Evolutionary conservation across 2,888 invertebrate species (phyloP), one percentile per base, ranked within the genome.

Genomic region (Hypomecis punctinalis): DNA sequence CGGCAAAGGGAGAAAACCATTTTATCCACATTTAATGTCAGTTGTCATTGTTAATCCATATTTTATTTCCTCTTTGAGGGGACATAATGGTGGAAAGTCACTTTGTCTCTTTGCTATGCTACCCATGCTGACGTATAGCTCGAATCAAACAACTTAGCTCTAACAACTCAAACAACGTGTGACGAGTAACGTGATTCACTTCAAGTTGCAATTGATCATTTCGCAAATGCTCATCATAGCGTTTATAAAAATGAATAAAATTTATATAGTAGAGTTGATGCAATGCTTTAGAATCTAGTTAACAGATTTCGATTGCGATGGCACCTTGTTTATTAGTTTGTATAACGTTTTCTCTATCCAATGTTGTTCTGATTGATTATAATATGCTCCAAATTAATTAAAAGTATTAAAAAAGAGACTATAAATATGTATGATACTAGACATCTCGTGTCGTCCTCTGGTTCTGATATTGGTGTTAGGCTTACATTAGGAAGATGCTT

Each of bases 401-500:
- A 61, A 65, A 61, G 57, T 66, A 61, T 66, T 61, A 61, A 48
- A 52, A 52, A 60, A 46, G 46, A 39, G 55, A 60, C 45, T 65
- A 65, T 65, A 65, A 65, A 65, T 65, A 61, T 66, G 65, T 61
- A 65, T 53, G 36, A 65, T 65, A 60, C 45, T 56, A 36, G 51
- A 52, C 40, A 56, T 11, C 36, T 48, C 39, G 49, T 51, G 49
- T 54, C 49, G 7, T 59, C 40, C 51, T 63, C 47, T 63, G 48
- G 42, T 48, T 46, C 35, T 46, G 48, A 35, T 45, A 43, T 52
- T 36, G 45, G 46, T 53, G 48, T 65, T 61, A 57, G 53, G 39
- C 48, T 61, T 61, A 48, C 8, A 39, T 57, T 47, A 36, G 13
- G 6, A 23, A 45, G 43, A 59, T 54, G 58, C 58, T 63, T 63